Conservation (phyloP, 2,888 invertebrate genomes). For the Margaritifera margaritifera region DNA sequence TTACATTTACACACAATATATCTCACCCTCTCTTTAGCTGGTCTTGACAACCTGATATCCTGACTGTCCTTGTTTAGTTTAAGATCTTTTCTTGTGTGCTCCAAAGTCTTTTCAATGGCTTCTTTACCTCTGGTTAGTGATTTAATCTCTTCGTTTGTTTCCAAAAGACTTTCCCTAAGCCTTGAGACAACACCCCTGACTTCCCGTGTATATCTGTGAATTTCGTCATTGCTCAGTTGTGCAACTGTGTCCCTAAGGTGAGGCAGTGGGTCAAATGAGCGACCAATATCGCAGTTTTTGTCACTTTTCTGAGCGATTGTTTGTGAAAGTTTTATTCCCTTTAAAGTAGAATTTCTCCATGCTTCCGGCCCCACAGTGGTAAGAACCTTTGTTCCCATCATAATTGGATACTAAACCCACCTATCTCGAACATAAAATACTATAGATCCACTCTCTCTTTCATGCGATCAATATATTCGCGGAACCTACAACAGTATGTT, state of each 20-base stretch:
- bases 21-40: slow-evolving; percentile 68
- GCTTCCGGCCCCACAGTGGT: slow-evolving; percentile 66
- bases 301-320: slow-evolving; percentile 67
- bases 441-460: too few relatives aligned
- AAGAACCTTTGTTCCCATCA: slow-evolving; percentile 53
- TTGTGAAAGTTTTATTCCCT: slow-evolving; percentile 68
- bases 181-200: slow-evolving; percentile 67
- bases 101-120: slow-evolving; percentile 67
- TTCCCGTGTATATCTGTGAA: slow-evolving; percentile 68
- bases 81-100: slow-evolving; percentile 71
- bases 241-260: slow-evolving; percentile 69
- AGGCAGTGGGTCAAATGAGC: slow-evolving; percentile 69
- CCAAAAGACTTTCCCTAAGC: slow-evolving; percentile 69
- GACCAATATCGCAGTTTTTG: slow-evolving; percentile 65
- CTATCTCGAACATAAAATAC: too few relatives aligned
- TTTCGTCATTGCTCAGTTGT: slow-evolving; percentile 70
- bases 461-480: slow-evolving; percentile 2
- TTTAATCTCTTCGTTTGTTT: slow-evolving; percentile 72
- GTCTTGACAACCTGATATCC: slow-evolving; percentile 62
- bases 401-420: slow-evolving; percentile 16
- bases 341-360: slow-evolving; percentile 69
- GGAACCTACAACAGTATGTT: slow-evolving; percentile 1
- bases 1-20: neutral
- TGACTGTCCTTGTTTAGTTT: slow-evolving; percentile 69
- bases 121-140: slow-evolving; percentile 68